Evolutionary conservation across 2,888 invertebrate species (phyloP).

Genomic region (Trichogramma dendrolimi): DNA sequence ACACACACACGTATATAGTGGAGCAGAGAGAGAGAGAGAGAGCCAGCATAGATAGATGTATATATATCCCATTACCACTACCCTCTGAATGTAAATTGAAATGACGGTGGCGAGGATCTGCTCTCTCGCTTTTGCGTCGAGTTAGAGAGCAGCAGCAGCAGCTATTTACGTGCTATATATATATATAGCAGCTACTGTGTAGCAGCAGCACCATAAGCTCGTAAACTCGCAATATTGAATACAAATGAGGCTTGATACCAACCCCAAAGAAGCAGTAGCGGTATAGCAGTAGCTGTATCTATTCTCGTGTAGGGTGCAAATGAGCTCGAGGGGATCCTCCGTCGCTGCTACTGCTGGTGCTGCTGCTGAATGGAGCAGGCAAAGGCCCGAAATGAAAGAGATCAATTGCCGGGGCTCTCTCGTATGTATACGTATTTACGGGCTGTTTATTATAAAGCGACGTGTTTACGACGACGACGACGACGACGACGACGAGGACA

Average conservation of each 20-base stretch:
- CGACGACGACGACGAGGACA: too few species aligned
- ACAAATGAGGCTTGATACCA: constrained; percentile 43
- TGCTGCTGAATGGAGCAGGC: background rate
- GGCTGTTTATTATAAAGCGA: background rate
- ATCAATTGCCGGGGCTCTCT: too few species aligned
- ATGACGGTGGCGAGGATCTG: constrained; percentile 39
- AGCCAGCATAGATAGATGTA: too few species aligned
- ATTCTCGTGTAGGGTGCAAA: constrained; percentile 42
- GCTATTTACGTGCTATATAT: too few species aligned
- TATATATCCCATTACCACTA: constrained; percentile 28
- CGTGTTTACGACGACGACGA: background rate
- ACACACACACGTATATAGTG: too few species aligned
- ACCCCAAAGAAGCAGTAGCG: background rate
- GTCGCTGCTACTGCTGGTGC: background rate
- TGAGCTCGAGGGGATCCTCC: constrained; percentile 34
- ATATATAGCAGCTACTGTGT: background rate
- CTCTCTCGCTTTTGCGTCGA: constrained; percentile 3
- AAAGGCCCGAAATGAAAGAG: too few species aligned
- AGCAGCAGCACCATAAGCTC: constrained; percentile 44
- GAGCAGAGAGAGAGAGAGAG: too few species aligned
- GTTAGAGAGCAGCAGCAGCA: background rate
- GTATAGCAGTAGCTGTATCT: background rate
- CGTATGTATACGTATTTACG: too few species aligned
- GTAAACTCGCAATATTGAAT: constrained; percentile 53
- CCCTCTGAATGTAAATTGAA: constrained; percentile 44